Base-by-base conservation (phyloP, 2,888 invertebrate species). In the Stictocephala bisonia region DNA sequence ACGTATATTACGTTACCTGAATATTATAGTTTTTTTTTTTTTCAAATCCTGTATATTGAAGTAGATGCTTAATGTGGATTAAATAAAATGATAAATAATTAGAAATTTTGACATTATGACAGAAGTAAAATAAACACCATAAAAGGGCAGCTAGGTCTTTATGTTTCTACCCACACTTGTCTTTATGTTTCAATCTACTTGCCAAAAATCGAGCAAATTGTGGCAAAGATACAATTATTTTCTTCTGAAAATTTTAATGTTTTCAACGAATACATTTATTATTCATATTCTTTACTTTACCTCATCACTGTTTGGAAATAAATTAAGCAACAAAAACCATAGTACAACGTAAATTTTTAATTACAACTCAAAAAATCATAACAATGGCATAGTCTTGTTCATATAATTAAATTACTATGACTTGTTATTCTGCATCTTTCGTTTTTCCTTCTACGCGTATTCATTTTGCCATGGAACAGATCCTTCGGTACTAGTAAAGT, bases 401-500 rank as follows among this genome's bases (percentile, higher is more conserved):
- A n/a, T 27, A 58, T 58, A 58, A 27, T 58, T 58, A 58, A 24
- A 58, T 58, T 58, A 58, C 11, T 24, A 27, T 27, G 58, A 58
- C 58, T 58, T 58, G 26, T 58, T 58, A 58, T 27, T 58, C 58
- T 27, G 29, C 18, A 58, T 58, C 27, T 58, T 58, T 58, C 58
- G 58, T 58, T 58, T 58, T 27, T 6, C 58, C 48, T 48, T 48
- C n/a, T 58, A 58, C 27, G 58, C 58, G 27, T 58, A 58, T 58
- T 58, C 26, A 58, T 58, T 58, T 58, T 58, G 3, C 58, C 58
- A 58, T 11, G 58, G 58, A n/a, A 58, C 58, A 58, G 58, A 58
- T 58, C 58, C 58, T 58, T 58, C 58, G 58, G 27, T 58, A 58
- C 58, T 58, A 58, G 58, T 58, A 58, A 58, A 58, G 58, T 58